Base-by-base conservation (phyloP, 2,888 invertebrate species). In the Drosophila seclusa region DNA sequence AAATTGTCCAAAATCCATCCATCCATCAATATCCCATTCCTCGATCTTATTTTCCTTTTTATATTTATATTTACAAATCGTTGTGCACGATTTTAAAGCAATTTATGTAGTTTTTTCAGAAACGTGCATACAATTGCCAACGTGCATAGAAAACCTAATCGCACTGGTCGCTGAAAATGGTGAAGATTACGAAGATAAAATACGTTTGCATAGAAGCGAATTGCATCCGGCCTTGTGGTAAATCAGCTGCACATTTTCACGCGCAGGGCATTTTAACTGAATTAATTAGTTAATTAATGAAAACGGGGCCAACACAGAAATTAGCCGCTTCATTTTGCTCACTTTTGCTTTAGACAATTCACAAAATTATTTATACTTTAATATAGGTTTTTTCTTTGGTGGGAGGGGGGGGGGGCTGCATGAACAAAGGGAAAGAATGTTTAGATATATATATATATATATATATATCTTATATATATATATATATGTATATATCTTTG, bases 141-240 rank as follows among this genome's bases (percentile, higher is more conserved):
- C 93, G 91, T 92, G 94, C 94, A 90, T 93, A 92, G 93, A 93
- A 84, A 94, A 94, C 90, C 94, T 95, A 91, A 93, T 93, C 92
- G 95, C 95, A 92, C 91, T 93, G 92, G 95, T 95, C 91, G 95
- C 95, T 92, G 93, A 94, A 93, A 94, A 94, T 93, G 95, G 95
- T 91, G 95, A 95, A 94, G 94, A 94, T 92, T 95, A 95, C 94
- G 95, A 95, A 94, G 94, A 94, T 94, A 94, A 94, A 93, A 94
- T 95, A 94, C 92, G 92, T 86, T 90, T 92, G 91, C 92, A 90
- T 90, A 93, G 92, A 92, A 93, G 92, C 91, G 92, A 93, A 83
- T 90, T 93, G 85, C 93, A 92, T 89, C 90, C 93, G 87, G 90
- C 92, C 84, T 88, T 93, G 92, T 93, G 93, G 93, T 93, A 93